Evolutionary conservation across 1,140 invertebrate genomes (phyloP).

Genomic region (Calliopsis andreniformis): DNA sequence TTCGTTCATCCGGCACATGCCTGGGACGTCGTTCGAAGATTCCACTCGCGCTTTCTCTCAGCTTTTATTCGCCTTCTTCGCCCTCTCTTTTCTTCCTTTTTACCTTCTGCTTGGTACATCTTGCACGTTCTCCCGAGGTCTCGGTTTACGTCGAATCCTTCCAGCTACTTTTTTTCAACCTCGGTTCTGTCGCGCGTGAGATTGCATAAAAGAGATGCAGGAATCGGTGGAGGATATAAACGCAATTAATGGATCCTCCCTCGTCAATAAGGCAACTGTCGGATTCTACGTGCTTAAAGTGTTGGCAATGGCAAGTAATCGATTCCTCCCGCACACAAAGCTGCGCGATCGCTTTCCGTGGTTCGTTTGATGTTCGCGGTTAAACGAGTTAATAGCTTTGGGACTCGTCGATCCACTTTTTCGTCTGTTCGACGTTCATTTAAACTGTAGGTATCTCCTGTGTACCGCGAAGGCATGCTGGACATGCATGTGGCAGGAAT

Average conservation of each 20-base stretch:
- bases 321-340: slow-evolving; percentile 52
- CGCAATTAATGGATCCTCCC: slow-evolving; percentile 6
- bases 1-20: slow-evolving; percentile 37
- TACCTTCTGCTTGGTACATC: background rate
- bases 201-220: background rate
- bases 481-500: slow-evolving; percentile 4
- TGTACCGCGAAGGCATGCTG: background rate
- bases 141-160: no score
- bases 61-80: slow-evolving; percentile 20
- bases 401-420: slow-evolving; percentile 56
- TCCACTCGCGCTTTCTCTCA: background rate
- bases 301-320: slow-evolving; percentile 47
- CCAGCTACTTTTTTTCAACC: no score
- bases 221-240: background rate
- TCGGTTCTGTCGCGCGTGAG: no score
- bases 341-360: slow-evolving; percentile 53
- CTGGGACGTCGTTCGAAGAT: slow-evolving; percentile 30
- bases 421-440: slow-evolving; percentile 31
- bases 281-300: slow-evolving; percentile 55
- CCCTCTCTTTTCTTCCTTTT: background rate
- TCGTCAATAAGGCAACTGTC: slow-evolving; percentile 40
- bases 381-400: slow-evolving; percentile 62
- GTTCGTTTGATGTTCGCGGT: slow-evolving; percentile 57
- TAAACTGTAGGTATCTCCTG: slow-evolving; percentile 12
- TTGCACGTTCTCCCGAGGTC: no score